Evolutionary conservation across 2,113 vertebrate genomes (phyloP).

Genomic region (Pelecanoides urinatrix): DNA sequence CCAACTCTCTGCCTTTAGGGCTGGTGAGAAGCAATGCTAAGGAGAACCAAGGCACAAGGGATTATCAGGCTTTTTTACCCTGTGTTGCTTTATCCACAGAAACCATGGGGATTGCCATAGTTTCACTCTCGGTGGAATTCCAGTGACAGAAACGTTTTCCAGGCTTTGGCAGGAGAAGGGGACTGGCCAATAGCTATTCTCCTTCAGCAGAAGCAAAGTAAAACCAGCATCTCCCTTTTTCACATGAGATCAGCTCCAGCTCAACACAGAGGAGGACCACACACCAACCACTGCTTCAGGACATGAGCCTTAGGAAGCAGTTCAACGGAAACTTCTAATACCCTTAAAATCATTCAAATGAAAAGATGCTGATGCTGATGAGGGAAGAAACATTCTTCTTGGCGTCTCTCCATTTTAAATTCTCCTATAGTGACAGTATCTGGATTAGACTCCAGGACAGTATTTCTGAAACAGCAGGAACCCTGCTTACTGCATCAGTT

Average conservation of each 20-base stretch:
- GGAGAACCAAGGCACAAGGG: background rate
- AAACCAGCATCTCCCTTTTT: constrained; percentile 20
- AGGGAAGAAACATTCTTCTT: constrained; percentile 48
- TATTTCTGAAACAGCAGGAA: constrained; percentile 56
- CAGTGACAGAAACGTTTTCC: background rate
- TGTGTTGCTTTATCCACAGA: background rate
- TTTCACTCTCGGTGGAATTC: background rate
- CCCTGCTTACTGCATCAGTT: constrained; percentile 52
- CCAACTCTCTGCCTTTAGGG: background rate
- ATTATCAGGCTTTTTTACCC: background rate
- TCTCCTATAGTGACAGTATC: constrained; percentile 59
- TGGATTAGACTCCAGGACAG: constrained; percentile 66
- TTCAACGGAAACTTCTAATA: constrained; percentile 54
- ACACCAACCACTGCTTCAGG: constrained; percentile 40
- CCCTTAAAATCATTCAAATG: constrained; percentile 43
- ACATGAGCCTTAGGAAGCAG: constrained; percentile 36
- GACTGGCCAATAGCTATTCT: constrained; percentile 2
- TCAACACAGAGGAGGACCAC: constrained; percentile 30
- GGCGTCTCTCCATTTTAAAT: constrained; percentile 38
- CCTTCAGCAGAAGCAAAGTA: constrained; percentile 6
- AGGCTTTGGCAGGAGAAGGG: background rate
- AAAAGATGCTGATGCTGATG: constrained; percentile 63
- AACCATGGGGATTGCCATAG: background rate
- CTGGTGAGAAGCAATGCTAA: background rate
- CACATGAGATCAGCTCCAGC: constrained; percentile 25